Conservation (phyloP, 2,797 vertebrate species). For the Lerista edwardsae region DNA sequence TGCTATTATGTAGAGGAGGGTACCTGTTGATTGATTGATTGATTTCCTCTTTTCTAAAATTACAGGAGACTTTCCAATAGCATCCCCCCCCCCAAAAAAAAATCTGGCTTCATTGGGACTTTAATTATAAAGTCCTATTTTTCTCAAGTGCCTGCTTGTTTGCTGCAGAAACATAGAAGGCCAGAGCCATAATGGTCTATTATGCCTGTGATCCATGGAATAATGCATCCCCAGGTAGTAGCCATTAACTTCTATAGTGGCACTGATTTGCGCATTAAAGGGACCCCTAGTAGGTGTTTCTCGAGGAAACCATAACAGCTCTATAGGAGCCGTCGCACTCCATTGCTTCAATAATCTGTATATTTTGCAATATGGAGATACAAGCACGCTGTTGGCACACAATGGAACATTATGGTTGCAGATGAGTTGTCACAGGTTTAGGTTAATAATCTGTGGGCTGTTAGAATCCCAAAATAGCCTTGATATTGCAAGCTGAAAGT, state of each 20-base stretch:
- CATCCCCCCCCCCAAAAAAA: conserved; percentile 38
- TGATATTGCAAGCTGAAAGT: conserved; percentile 27
- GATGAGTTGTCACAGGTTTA: conserved; percentile 69
- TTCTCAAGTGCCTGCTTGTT: conserved; percentile 43
- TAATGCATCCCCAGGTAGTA: conserved; percentile 56
- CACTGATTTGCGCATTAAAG: conserved; percentile 58
- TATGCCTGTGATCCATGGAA: conserved; percentile 57
- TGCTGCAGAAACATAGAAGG: conserved; percentile 22
- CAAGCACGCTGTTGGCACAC: conserved; percentile 55
- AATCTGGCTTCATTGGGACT: conserved; percentile 48
- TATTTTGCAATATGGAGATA: conserved; percentile 56
- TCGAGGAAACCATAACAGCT: conserved; percentile 65
- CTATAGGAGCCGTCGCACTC: conserved; percentile 70
- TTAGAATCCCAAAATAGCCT: conserved; percentile 60
- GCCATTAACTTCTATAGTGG: conserved; percentile 63
- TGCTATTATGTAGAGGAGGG: conserved; percentile 26
- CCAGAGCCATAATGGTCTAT: conserved; percentile 32
- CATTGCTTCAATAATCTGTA: conserved; percentile 71
- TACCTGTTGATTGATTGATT: too few species aligned
- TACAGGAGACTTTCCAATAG: conserved; percentile 49
- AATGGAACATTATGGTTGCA: conserved; percentile 66
- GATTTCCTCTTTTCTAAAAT: not conserved
- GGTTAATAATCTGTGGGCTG: conserved; percentile 68
- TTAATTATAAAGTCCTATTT: conserved; percentile 56
- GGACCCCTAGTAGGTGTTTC: conserved; percentile 70